phyloP scores from a whole-genome alignment of 2,113 vertebrate species.

The Alces alces region DNA sequence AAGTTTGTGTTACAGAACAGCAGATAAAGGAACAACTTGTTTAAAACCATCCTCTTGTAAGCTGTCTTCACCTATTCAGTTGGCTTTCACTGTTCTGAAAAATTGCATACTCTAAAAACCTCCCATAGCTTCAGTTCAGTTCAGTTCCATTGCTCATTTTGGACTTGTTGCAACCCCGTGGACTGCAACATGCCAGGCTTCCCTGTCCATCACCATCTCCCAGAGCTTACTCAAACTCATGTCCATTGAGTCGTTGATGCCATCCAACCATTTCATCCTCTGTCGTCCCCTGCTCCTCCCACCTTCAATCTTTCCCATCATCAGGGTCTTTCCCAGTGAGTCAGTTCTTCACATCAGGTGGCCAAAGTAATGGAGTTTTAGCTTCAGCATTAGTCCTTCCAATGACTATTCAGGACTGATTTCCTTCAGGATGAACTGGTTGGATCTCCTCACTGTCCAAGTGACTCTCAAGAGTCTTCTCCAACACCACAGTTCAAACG shows the following conservation, averaged over 20 bases:
- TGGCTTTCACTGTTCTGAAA: not conserved
- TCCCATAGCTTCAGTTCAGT: not conserved
- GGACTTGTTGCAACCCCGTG: not conserved
- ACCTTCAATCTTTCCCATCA: not conserved
- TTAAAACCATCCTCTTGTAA: not conserved
- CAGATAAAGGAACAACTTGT: not conserved
- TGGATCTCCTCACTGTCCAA: not conserved
- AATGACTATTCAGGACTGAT: not conserved
- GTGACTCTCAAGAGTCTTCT: not conserved
- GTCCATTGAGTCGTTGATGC: not conserved
- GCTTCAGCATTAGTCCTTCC: not conserved
- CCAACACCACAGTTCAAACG: not conserved
- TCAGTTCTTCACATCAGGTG: not conserved
- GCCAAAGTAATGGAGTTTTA: not conserved
- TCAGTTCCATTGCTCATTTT: not conserved
- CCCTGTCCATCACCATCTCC: not conserved
- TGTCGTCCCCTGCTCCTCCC: not conserved
- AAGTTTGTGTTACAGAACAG: not conserved
- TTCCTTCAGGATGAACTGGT: not conserved
- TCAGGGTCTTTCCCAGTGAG: not conserved
- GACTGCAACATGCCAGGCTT: not conserved
- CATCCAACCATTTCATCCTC: not conserved
- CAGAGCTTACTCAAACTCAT: not conserved
- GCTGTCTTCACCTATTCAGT: not conserved
- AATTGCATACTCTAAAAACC: not conserved